phyloP scores from a whole-genome alignment of 1,140 invertebrate genomes.

The Pantala flavescens region DNA sequence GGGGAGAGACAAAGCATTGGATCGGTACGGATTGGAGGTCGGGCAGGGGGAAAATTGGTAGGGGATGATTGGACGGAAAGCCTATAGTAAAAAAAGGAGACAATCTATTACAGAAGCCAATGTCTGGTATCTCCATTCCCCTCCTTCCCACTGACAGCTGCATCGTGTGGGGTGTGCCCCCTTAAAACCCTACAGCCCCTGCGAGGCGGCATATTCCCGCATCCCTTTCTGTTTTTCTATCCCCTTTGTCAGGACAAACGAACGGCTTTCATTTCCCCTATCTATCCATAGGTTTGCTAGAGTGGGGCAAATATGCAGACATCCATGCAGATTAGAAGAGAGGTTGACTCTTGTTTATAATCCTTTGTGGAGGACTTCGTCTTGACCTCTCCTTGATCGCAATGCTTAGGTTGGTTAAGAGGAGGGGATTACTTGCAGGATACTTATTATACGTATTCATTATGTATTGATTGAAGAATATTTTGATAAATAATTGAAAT shows the following conservation, averaged over 20 bases:
- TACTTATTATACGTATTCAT: no score
- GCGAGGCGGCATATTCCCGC: not conserved
- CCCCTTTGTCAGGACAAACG: not conserved
- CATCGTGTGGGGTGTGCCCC: not conserved
- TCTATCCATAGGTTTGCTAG: not conserved
- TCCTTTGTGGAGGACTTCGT: not conserved
- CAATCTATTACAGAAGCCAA: no score
- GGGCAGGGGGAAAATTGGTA: not conserved
- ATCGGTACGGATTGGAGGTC: not conserved
- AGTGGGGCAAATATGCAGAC: not conserved
- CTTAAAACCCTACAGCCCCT: not conserved
- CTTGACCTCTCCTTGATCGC: not conserved
- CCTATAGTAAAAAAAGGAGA: not conserved
- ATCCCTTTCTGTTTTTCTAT: not conserved
- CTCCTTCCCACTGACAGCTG: not conserved
- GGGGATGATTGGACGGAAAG: not conserved
- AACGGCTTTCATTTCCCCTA: not conserved
- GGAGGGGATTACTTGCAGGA: no score
- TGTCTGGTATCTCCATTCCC: no score
- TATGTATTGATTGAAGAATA: no score
- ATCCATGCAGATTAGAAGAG: not conserved
- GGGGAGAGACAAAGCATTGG: not conserved
- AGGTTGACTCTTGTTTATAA: not conserved
- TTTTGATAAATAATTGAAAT: no score
- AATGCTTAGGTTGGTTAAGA: no score